These are phyloP conservation scores for Crotalus tigris DNA, from an alignment of 2,113 vertebrate genomes.

Conservation along the genomic window DNA sequence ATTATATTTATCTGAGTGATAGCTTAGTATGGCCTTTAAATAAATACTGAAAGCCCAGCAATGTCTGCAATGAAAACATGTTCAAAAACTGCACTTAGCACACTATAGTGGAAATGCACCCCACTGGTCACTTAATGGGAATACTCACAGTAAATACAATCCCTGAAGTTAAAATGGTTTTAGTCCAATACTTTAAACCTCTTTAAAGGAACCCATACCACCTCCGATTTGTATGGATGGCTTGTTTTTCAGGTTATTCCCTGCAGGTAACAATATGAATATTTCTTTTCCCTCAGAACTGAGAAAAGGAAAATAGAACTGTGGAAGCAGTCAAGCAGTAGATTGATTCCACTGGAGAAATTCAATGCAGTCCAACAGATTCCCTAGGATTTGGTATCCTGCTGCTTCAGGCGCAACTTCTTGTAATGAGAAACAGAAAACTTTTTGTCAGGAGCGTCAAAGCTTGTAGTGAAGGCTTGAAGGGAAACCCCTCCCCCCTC, in stretches of 20 bases:
- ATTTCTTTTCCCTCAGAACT: slow-evolving; percentile 34
- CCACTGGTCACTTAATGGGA: slow-evolving; percentile 43
- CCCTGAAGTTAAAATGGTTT: slow-evolving; percentile 58
- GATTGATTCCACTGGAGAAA: slow-evolving; percentile 73
- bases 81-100: slow-evolving; percentile 14
- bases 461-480: slow-evolving; percentile 46
- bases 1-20: slow-evolving; percentile 36
- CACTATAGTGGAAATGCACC: slow-evolving; percentile 43
- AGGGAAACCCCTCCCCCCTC: background rate
- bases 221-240: slow-evolving; percentile 52
- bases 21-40: slow-evolving; percentile 32
- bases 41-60: slow-evolving; percentile 42
- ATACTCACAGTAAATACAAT: slow-evolving; percentile 44
- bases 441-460: slow-evolving; percentile 65
- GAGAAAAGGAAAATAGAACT: slow-evolving; percentile 67
- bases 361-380: slow-evolving; percentile 65
- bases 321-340: slow-evolving; percentile 66
- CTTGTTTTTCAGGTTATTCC: slow-evolving; percentile 52
- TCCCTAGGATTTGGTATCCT: slow-evolving; percentile 59
- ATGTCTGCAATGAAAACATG: slow-evolving; percentile 36
- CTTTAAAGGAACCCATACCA: slow-evolving; percentile 47
- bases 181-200: slow-evolving; percentile 41
- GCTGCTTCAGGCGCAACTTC: slow-evolving; percentile 61
- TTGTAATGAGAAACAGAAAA: slow-evolving; percentile 67
- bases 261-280: slow-evolving; percentile 51